These are phyloP conservation scores for Trinorchestia longiramus DNA, from an alignment of 1,140 invertebrate species.

Conservation along the genomic window DNA sequence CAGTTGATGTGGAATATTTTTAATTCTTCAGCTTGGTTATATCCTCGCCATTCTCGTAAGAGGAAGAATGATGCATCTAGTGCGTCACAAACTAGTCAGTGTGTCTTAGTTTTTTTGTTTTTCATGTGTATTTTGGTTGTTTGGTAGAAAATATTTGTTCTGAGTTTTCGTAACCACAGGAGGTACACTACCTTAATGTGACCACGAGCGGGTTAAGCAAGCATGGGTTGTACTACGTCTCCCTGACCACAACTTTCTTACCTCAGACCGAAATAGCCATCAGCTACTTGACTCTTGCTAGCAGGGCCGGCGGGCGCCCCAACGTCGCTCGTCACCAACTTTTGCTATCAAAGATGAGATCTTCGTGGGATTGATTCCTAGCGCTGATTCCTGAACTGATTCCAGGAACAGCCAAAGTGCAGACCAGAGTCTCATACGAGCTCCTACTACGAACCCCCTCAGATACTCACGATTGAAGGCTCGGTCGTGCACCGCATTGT, in stretches of 20 bases:
- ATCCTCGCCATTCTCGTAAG: no score
- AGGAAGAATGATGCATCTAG: no score
- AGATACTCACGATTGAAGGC: background rate
- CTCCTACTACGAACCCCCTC: background rate
- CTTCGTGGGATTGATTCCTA: slow-evolving; percentile 27
- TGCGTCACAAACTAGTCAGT: no score
- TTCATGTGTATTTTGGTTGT: no score
- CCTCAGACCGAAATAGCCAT: background rate
- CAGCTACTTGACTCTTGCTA: background rate
- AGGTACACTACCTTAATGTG: no score
- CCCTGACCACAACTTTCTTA: background rate
- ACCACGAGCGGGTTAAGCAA: no score
- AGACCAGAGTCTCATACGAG: background rate
- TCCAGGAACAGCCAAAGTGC: background rate
- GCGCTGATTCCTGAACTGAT: slow-evolving; percentile 39
- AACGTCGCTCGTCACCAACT: slow-evolving; percentile 12
- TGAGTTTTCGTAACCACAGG: no score
- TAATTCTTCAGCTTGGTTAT: no score
- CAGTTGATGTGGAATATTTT: no score
- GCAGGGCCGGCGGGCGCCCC: background rate
- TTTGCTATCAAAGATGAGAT: slow-evolving; percentile 43
- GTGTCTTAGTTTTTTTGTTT: no score
- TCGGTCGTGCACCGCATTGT: background rate
- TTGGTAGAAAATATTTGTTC: no score
- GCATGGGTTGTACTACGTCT: background rate